Conservation (phyloP, 2,113 vertebrate genomes). For the Setophaga coronata region DNA sequence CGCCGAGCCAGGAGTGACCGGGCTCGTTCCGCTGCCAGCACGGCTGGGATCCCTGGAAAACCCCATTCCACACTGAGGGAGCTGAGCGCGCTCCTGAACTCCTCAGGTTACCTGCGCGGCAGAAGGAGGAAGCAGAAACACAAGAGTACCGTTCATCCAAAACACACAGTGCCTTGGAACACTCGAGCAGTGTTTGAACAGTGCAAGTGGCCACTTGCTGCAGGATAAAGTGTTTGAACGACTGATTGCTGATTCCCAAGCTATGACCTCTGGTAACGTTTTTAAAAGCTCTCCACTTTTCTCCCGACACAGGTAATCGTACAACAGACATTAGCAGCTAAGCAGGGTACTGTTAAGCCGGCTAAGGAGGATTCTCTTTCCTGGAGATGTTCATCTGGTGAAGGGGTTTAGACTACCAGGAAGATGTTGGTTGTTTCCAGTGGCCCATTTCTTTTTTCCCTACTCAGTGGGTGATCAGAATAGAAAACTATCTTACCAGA, state of each 20-base stretch:
- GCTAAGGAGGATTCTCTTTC: not conserved
- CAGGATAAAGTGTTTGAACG: not conserved
- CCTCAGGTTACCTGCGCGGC: not conserved
- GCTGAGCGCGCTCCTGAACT: not conserved
- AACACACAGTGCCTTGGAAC: not conserved
- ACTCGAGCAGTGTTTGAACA: not conserved
- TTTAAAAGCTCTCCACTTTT: not conserved
- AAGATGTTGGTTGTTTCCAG: not conserved
- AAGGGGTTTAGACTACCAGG: not conserved
- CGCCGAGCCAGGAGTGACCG: not conserved
- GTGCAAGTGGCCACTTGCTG: not conserved
- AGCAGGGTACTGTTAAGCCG: not conserved
- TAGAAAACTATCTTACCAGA: not conserved
- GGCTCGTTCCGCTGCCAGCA: accelerated
- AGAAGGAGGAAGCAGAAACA: not conserved
- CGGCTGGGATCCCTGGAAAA: not conserved
- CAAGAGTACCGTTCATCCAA: not conserved
- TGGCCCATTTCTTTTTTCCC: not conserved
- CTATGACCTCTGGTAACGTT: not conserved
- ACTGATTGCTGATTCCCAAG: not conserved
- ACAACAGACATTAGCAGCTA: not conserved
- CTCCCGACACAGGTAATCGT: not conserved
- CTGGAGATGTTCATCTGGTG: not conserved
- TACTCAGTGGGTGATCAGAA: not conserved
- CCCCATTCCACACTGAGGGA: not conserved